Conservation (phyloP, 2,113 vertebrate genomes). For the Ochotona princeps region DNA sequence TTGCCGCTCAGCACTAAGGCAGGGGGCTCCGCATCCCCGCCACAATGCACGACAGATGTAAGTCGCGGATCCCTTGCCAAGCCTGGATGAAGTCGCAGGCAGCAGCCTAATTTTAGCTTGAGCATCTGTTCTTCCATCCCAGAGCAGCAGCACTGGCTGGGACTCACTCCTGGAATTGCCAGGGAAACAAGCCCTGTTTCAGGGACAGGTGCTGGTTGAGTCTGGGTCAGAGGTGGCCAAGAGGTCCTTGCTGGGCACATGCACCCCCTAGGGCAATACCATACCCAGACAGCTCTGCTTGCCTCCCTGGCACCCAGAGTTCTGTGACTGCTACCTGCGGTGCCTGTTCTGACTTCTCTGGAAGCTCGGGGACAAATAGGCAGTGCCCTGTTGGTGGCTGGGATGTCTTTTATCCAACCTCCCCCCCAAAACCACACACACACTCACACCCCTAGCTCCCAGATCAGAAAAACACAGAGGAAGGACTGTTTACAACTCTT, state of each 20-base stretch:
- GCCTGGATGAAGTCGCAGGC: constrained; percentile 81
- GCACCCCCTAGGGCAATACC: background rate
- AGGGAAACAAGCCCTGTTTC: constrained; percentile 76
- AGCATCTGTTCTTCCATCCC: constrained; percentile 86
- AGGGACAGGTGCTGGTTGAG: constrained; percentile 36
- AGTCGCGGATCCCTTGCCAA: constrained; percentile 61
- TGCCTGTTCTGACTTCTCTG: background rate
- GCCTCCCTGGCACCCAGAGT: background rate
- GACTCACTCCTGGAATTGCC: constrained; percentile 77
- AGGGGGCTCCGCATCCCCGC: constrained; percentile 36
- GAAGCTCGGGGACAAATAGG: background rate
- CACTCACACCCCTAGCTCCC: background rate
- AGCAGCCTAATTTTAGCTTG: constrained; percentile 87
- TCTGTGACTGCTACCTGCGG: background rate
- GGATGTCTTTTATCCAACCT: background rate
- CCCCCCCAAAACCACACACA: too few species aligned
- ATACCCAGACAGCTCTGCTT: background rate
- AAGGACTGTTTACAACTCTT: background rate
- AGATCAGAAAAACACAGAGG: background rate
- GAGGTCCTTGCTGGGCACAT: background rate
- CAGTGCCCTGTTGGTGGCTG: background rate
- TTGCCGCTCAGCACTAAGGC: background rate
- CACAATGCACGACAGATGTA: constrained; percentile 67
- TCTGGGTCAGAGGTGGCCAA: constrained; percentile 38
- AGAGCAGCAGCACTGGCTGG: constrained; percentile 80